Percentiles rank a stretch among this genome's conserved stretches.
Evolutionary conservation across 1,140 invertebrate species (phyloP).

Genomic region (Drosophila carrolli): DNA sequence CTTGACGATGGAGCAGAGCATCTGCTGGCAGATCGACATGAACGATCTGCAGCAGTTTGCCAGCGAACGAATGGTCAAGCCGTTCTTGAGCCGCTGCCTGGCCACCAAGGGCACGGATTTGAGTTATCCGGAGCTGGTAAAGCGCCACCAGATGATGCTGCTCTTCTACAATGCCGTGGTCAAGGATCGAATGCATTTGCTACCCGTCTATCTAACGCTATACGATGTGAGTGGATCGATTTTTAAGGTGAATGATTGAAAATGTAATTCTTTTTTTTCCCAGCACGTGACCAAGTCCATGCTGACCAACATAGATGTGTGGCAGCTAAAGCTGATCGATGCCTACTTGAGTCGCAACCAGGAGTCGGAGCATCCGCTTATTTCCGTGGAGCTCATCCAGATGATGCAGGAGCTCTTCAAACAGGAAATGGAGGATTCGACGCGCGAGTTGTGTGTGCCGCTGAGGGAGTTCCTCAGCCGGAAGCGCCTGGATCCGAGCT

Average conservation of each 20-base stretch:
- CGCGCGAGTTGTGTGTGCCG: slow-evolving; percentile 38
- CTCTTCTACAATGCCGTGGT: slow-evolving; percentile 94
- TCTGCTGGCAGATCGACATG: slow-evolving; percentile 85
- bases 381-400: slow-evolving; percentile 73
- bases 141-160: slow-evolving; percentile 89
- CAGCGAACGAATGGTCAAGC: slow-evolving; percentile 88
- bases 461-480: slow-evolving; percentile 67
- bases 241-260: no score
- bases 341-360: slow-evolving; percentile 45
- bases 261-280: background rate
- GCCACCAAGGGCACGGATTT: slow-evolving; percentile 65
- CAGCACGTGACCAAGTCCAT: slow-evolving; percentile 61
- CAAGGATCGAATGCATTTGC: slow-evolving; percentile 92
- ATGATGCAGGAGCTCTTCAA: slow-evolving; percentile 76
- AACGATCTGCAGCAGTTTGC: slow-evolving; percentile 90
- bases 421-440: slow-evolving; percentile 60
- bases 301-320: slow-evolving; percentile 74
- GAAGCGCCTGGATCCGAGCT: slow-evolving; percentile 58
- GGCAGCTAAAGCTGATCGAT: slow-evolving; percentile 75
- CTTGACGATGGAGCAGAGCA: slow-evolving; percentile 90
- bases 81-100: slow-evolving; percentile 89
- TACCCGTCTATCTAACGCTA: slow-evolving; percentile 90
- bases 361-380: slow-evolving; percentile 49
- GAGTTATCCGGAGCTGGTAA: slow-evolving; percentile 85
- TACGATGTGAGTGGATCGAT: slow-evolving; percentile 86